phyloP scores from a whole-genome alignment of 2,797 vertebrate species.

The Anabas testudineus region DNA sequence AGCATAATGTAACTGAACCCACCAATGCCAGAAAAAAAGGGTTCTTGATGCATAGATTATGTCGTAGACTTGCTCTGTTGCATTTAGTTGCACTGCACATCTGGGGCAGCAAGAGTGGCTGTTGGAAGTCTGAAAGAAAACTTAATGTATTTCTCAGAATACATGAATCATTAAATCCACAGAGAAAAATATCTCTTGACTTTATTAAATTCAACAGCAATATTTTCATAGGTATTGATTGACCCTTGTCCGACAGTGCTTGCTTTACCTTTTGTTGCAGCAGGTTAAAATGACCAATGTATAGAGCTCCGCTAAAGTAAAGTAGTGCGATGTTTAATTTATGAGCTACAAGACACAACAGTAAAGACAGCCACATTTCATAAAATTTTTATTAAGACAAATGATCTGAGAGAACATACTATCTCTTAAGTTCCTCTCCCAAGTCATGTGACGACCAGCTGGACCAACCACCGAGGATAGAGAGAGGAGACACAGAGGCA shows the following conservation, averaged over 20 bases:
- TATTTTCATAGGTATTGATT: slow-evolving; percentile 31
- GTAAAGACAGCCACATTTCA: slow-evolving; percentile 93
- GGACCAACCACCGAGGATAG: slow-evolving; percentile 82
- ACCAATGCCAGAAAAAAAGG: too few species aligned
- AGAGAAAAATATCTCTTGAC: slow-evolving; percentile 18
- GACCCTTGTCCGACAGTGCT: slow-evolving; percentile 47
- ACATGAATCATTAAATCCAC: slow-evolving; percentile 3
- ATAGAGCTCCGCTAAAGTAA: slow-evolving; percentile 87
- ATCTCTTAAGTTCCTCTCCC: slow-evolving; percentile 90
- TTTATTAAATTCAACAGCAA: slow-evolving; percentile 24
- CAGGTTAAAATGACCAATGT: slow-evolving; percentile 85
- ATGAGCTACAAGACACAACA: slow-evolving; percentile 91
- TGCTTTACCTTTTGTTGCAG: slow-evolving; percentile 76
- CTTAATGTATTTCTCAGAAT: slow-evolving; percentile 1
- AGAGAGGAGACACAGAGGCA: slow-evolving; percentile 43
- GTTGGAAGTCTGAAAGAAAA: background rate
- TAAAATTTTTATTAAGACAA: slow-evolving; percentile 99
- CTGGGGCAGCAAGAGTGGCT: too few species aligned
- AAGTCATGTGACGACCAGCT: slow-evolving; percentile 85
- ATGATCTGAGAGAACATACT: slow-evolving; percentile 89
- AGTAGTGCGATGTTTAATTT: slow-evolving; percentile 95
- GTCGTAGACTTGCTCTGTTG: too few species aligned
- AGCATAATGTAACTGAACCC: too few species aligned
- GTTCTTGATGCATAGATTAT: too few species aligned
- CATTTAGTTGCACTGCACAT: too few species aligned